A percentile compares a stretch with the other conserved stretches of the same genome.
phyloP scores from a whole-genome alignment of 2,888 invertebrate genomes.

The Vannuccia rotundouncinata region DNA sequence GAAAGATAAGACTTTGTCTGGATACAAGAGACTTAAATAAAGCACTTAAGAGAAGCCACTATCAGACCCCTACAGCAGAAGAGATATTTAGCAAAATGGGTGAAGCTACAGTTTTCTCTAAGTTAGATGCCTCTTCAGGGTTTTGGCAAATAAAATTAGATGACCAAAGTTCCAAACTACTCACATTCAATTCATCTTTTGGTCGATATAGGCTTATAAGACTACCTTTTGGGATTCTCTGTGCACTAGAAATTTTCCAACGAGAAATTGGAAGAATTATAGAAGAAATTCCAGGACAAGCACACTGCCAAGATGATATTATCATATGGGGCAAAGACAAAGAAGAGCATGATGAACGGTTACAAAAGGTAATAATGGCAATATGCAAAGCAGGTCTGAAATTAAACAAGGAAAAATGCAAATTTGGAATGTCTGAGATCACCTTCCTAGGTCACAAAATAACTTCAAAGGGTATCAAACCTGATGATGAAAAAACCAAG shows the following conservation, averaged over 20 bases:
- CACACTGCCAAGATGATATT: constrained; percentile 40
- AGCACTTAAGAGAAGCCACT: constrained; percentile 42
- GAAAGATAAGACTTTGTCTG: constrained; percentile 42
- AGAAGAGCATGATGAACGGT: constrained; percentile 29
- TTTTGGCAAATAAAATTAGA: constrained; percentile 42
- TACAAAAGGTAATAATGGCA: background rate
- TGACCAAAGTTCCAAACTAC: constrained; percentile 34
- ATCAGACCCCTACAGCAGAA: constrained; percentile 42
- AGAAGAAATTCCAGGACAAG: constrained; percentile 39
- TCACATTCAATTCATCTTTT: constrained; percentile 42
- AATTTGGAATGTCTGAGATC: background rate
- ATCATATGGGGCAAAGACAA: constrained; percentile 35
- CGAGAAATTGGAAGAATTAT: constrained; percentile 39
- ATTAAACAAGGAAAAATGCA: background rate
- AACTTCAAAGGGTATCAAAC: background rate
- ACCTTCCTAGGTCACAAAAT: background rate
- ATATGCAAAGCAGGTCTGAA: background rate
- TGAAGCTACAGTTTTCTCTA: constrained; percentile 40
- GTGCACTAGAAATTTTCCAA: constrained; percentile 38
- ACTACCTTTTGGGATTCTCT: constrained; percentile 39
- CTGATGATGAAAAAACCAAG: background rate
- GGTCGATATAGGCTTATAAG: constrained; percentile 39
- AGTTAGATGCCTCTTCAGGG: constrained; percentile 42
- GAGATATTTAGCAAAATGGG: constrained; percentile 41
- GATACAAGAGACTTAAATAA: constrained; percentile 43